phyloP scores from a whole-genome alignment of 2,797 vertebrate genomes.

The Mus spretus region DNA sequence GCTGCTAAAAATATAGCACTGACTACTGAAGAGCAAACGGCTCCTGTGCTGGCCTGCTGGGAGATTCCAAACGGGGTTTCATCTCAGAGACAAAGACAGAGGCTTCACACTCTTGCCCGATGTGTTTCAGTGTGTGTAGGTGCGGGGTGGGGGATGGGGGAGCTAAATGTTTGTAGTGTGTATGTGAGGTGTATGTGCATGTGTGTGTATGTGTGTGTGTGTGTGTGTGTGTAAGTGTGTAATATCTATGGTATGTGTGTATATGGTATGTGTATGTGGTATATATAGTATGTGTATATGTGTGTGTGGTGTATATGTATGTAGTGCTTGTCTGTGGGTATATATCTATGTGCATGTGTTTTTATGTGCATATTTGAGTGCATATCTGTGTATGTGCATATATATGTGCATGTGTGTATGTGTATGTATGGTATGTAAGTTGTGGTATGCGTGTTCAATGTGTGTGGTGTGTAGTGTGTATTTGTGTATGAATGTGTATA shows the following conservation, averaged over 20 bases:
- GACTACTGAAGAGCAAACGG: slow-evolving; percentile 87
- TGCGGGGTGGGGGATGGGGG: no score
- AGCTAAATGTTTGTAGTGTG: background rate
- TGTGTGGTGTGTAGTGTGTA: background rate
- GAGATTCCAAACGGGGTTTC: slow-evolving; percentile 85
- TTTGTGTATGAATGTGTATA: background rate
- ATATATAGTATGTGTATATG: slow-evolving; percentile 3
- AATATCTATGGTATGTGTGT: background rate
- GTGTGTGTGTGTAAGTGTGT: background rate
- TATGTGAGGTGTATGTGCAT: background rate
- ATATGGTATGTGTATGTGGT: background rate
- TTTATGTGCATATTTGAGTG: background rate
- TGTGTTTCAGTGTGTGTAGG: slow-evolving; percentile 72
- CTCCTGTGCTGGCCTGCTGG: slow-evolving; percentile 85
- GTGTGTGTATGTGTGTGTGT: background rate
- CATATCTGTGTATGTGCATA: background rate
- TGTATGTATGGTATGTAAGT: background rate
- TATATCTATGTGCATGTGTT: background rate
- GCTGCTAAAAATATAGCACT: slow-evolving; percentile 87
- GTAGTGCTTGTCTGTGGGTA: background rate
- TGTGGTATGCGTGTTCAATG: background rate
- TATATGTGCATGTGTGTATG: background rate
- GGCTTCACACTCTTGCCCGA: slow-evolving; percentile 66
- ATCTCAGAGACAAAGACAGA: slow-evolving; percentile 75
- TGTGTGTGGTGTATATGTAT: background rate